Evolutionary conservation across 2,888 invertebrate genomes (phyloP).

Genomic region (Tenthredo distinguenda): DNA sequence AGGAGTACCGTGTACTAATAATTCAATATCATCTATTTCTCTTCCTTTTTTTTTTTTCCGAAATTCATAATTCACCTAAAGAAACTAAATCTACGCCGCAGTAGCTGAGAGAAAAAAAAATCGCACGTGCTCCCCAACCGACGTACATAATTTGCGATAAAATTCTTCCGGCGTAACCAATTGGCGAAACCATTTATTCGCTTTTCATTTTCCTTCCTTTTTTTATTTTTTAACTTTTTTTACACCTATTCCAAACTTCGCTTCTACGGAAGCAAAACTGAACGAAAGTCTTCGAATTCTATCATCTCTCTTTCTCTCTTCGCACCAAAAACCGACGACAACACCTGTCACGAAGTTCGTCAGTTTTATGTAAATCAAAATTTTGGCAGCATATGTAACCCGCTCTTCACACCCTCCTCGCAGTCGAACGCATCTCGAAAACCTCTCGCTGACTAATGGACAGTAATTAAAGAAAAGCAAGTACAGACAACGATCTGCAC

Average conservation of each 20-base stretch:
- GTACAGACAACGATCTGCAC: no score
- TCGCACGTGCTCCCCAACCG: background rate
- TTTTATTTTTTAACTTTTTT: background rate
- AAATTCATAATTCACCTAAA: constrained; percentile 15
- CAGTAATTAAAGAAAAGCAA: background rate
- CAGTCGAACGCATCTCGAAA: background rate
- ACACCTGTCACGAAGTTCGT: constrained; percentile 10
- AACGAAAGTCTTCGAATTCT: background rate
- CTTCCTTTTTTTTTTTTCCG: background rate
- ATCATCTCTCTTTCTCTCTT: background rate
- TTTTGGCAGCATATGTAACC: background rate
- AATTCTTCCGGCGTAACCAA: background rate
- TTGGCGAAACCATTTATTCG: background rate
- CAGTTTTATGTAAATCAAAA: background rate
- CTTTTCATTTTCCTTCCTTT: background rate
- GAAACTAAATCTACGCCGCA: background rate
- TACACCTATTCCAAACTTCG: background rate
- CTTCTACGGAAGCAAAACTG: background rate
- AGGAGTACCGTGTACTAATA: constrained; percentile 5
- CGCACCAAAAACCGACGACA: background rate
- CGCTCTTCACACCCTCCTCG: background rate
- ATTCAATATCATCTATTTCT: background rate
- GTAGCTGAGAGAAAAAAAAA: background rate
- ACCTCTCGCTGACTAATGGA: background rate
- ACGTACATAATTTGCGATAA: background rate